Conservation (phyloP, 2,797 vertebrate genomes). For the Adelosebastes latens region DNA sequence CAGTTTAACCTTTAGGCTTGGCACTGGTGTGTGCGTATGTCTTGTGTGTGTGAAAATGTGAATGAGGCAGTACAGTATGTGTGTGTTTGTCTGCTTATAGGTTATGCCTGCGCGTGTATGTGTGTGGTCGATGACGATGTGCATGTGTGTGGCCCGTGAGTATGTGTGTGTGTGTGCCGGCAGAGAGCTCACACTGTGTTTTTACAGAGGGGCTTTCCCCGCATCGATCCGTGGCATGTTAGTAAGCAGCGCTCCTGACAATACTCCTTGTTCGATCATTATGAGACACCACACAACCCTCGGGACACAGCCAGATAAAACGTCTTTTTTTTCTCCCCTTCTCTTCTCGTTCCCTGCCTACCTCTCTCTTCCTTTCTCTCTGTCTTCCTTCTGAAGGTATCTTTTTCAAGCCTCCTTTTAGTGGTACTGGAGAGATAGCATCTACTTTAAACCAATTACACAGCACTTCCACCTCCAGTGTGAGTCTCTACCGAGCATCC, state of each 20-base stretch:
- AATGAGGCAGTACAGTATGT: constrained; percentile 15
- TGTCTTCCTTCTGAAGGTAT: constrained; percentile 68
- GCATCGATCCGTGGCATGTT: constrained; percentile 78
- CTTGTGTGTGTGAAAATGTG: constrained; percentile 24
- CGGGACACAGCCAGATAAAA: constrained; percentile 70
- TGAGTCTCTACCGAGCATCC: constrained; percentile 62
- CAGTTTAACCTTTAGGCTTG: constrained; percentile 80
- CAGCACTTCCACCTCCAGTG: constrained; percentile 78
- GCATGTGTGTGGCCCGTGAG: constrained; percentile 28
- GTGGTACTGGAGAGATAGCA: constrained; percentile 75
- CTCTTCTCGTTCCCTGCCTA: constrained; percentile 44
- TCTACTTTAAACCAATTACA: constrained; percentile 88
- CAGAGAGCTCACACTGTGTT: constrained; percentile 64
- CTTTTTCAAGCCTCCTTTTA: constrained; percentile 78
- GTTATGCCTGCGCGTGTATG: constrained; percentile 19
- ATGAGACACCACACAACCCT: constrained; percentile 68
- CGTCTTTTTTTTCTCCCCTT: constrained; percentile 39
- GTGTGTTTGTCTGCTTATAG: constrained; percentile 38
- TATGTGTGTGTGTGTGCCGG: constrained; percentile 8
- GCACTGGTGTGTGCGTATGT: constrained; percentile 41
- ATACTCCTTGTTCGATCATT: constrained; percentile 80
- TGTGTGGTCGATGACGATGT: constrained; percentile 51
- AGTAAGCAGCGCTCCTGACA: constrained; percentile 82
- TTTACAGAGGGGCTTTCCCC: constrained; percentile 72
- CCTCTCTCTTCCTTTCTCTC: constrained; percentile 37